A percentile compares a stretch with the other conserved stretches of the same genome.
Conservation (phyloP, 2,797 vertebrate genomes). For the Myotis vivesi region DNA sequence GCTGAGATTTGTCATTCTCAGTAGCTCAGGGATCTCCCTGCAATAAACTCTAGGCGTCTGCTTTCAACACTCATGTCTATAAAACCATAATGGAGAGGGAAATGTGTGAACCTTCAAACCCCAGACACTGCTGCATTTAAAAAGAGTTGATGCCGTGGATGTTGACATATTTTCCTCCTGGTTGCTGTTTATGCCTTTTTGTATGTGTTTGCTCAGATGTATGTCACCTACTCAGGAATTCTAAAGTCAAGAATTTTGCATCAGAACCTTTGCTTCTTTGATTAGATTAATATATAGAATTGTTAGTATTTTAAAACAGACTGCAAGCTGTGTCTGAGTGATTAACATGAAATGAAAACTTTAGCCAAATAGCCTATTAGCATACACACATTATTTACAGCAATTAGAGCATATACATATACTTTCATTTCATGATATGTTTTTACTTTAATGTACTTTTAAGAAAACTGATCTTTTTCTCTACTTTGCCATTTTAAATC, state of each 20-base stretch:
- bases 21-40: slow-evolving; percentile 44
- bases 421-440: not conserved
- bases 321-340: not conserved
- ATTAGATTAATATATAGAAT: not conserved
- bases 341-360: slow-evolving; percentile 29
- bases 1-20: slow-evolving; percentile 61
- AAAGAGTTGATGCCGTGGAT: slow-evolving; percentile 23
- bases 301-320: slow-evolving; percentile 8
- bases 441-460: not conserved
- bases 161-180: not conserved
- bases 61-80: slow-evolving; percentile 52
- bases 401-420: not conserved
- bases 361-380: not conserved
- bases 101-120: slow-evolving; percentile 47
- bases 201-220: not conserved
- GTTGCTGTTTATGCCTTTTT: not conserved
- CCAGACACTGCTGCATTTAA: not conserved
- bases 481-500: not conserved
- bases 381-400: not conserved
- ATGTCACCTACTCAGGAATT: slow-evolving; percentile 27
- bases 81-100: slow-evolving; percentile 43
- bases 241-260: not conserved
- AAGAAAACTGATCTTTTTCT: not conserved
- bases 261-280: slow-evolving; percentile 19
- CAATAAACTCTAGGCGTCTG: slow-evolving; percentile 46